Conservation (phyloP, 1,140 invertebrate genomes). For the Aphelenchoides avenae region DNA sequence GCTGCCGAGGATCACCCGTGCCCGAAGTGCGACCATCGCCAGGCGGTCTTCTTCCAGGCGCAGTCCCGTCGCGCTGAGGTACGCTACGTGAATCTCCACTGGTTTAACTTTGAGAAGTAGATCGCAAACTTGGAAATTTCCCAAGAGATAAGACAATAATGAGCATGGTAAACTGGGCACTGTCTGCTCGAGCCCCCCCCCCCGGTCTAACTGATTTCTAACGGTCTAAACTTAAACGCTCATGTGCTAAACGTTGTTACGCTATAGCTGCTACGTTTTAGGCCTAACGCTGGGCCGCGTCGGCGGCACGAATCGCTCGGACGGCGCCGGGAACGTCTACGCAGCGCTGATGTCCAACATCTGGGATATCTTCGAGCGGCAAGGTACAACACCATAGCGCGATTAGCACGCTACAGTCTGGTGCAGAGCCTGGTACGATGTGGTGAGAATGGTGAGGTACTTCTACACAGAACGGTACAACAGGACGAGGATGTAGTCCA, state of each 20-base stretch:
- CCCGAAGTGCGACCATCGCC: constrained; percentile 85
- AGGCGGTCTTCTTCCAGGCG: constrained; percentile 88
- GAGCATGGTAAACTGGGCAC: too few relatives aligned
- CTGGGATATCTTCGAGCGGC: constrained; percentile 32
- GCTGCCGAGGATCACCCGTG: constrained; percentile 93
- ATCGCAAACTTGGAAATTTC: too few relatives aligned
- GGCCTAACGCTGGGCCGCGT: too few relatives aligned
- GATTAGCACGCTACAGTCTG: too few relatives aligned
- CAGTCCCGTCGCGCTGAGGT: constrained; percentile 87
- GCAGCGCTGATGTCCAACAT: constrained; percentile 29
- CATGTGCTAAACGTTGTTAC: too few relatives aligned
- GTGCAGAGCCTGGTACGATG: not conserved
- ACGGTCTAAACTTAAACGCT: too few relatives aligned
- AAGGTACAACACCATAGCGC: constrained; percentile 5
- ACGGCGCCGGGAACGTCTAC: constrained; percentile 25
- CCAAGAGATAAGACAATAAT: too few relatives aligned
- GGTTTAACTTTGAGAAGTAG: not conserved
- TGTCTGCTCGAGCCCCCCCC: too few relatives aligned
- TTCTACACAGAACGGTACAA: not conserved
- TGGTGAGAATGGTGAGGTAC: not conserved
- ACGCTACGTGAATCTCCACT: constrained; percentile 27
- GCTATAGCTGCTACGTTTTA: too few relatives aligned
- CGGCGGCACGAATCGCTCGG: too few relatives aligned
- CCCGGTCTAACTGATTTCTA: too few relatives aligned
- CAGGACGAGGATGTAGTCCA: not conserved